Conservation (phyloP, 2,113 vertebrate species). For the Scomber colias region DNA sequence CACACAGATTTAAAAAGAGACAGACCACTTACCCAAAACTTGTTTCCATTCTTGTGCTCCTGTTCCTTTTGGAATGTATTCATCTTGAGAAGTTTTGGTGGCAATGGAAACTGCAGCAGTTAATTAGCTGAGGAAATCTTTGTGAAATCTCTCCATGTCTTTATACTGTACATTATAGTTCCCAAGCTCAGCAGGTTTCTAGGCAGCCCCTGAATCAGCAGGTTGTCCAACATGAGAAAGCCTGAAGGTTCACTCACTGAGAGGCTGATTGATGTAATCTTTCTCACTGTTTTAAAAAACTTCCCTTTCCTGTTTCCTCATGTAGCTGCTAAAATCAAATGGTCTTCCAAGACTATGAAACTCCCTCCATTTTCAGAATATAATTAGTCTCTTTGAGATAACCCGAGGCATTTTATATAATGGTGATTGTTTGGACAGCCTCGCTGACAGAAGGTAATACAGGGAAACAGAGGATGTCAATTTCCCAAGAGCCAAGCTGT, state of each 20-base stretch:
- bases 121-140: conserved; percentile 42
- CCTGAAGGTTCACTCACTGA: neutral
- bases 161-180: neutral
- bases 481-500: neutral
- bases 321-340: conserved; percentile 3
- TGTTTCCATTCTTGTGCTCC: neutral
- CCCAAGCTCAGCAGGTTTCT: conserved; percentile 32
- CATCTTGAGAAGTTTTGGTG: conserved; percentile 15
- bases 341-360: too few species aligned
- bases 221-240: conserved; percentile 26
- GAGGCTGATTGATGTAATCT: conserved; percentile 4
- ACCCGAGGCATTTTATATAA: neutral
- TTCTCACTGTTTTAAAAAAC: neutral
- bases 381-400: conserved; percentile 14
- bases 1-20: neutral
- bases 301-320: neutral
- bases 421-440: neutral
- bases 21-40: neutral
- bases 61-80: too few species aligned
- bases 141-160: conserved; percentile 19
- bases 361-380: neutral
- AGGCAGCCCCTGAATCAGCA: conserved; percentile 37
- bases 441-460: neutral
- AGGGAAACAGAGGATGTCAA: conserved; percentile 4
- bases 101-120: conserved; percentile 1